These are phyloP conservation scores for Galerucella calmariensis DNA, from an alignment of 2,888 invertebrate genomes.

Conservation along the genomic window DNA sequence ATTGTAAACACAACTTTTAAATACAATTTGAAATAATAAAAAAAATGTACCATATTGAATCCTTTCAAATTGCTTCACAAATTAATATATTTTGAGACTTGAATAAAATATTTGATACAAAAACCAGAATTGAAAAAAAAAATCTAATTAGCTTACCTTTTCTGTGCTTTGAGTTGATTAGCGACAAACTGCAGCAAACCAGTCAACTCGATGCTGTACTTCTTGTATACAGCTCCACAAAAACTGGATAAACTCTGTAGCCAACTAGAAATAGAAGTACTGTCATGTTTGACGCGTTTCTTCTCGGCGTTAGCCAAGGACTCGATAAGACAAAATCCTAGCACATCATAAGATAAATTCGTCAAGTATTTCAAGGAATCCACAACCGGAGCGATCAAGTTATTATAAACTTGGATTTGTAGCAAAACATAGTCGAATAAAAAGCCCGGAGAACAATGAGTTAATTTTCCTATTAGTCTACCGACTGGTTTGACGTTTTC, in stretches of 20 bases:
- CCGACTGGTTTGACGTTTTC: conserved; percentile 98
- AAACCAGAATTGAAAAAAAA: neutral
- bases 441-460: conserved; percentile 94
- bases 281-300: conserved; percentile 85
- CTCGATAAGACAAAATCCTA: conserved; percentile 95
- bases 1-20: too few species aligned
- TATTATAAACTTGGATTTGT: conserved; percentile 65
- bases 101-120: too few species aligned
- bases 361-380: conserved; percentile 97
- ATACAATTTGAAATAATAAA: too few species aligned
- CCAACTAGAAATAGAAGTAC: conserved; percentile 93
- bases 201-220: conserved; percentile 95
- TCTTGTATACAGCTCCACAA: conserved; percentile 96
- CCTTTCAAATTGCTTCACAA: too few species aligned
- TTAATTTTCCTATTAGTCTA: conserved; percentile 94
- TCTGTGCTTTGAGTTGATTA: conserved; percentile 95
- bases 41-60: too few species aligned
- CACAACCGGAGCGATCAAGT: conserved; percentile 82
- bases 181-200: conserved; percentile 97
- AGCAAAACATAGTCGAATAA: conserved; percentile 88
- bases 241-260: conserved; percentile 94
- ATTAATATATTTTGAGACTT: too few species aligned
- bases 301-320: conserved; percentile 84
- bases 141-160: conserved; percentile 74
- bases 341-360: conserved; percentile 92